These are phyloP conservation scores for Myzus persicae DNA, from an alignment of 1,140 invertebrate genomes.

Conservation along the genomic window DNA sequence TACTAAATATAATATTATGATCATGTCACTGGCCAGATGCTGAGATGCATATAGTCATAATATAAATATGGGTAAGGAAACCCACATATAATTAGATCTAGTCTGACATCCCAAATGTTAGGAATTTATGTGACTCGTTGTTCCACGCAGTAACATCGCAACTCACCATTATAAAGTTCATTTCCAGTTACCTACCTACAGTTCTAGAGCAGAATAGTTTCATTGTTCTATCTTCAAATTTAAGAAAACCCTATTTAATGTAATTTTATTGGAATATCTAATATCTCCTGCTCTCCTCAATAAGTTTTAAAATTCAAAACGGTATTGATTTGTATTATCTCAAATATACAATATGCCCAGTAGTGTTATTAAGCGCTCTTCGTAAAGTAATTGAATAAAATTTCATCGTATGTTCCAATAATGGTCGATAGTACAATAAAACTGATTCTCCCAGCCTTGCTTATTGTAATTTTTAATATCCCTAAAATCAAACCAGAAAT, in stretches of 20 bases:
- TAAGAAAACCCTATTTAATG: neutral
- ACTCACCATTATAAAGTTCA: neutral
- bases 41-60: too few species aligned
- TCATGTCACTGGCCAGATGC: neutral
- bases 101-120: neutral
- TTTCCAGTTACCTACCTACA: neutral
- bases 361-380: neutral
- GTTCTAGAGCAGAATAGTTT: too few species aligned
- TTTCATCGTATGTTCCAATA: neutral
- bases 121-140: neutral
- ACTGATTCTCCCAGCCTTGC: neutral
- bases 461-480: neutral
- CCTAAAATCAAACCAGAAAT: neutral
- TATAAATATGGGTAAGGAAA: neutral
- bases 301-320: neutral
- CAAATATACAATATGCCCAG: neutral
- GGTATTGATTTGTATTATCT: neutral
- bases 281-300: neutral
- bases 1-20: neutral
- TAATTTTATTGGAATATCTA: neutral
- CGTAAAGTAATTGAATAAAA: neutral
- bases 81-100: neutral
- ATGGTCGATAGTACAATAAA: neutral
- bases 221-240: neutral
- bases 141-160: neutral